Percentiles rank a stretch among this genome's conserved stretches.
Conservation (phyloP, 2,113 vertebrate genomes). For the Mastomys coucha region DNA sequence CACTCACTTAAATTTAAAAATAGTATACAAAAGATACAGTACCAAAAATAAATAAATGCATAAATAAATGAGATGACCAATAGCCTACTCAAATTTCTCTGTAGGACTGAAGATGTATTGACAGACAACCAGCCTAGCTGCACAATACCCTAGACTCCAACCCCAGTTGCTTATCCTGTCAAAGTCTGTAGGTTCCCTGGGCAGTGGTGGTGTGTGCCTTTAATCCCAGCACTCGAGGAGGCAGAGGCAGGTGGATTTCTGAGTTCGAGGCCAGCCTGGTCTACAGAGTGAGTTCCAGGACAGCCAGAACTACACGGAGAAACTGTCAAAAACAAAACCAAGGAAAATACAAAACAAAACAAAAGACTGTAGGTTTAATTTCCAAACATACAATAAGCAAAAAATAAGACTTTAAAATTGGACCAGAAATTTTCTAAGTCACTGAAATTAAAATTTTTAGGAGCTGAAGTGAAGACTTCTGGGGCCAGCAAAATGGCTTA, state of each 20-base stretch:
- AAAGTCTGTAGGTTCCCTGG: neutral
- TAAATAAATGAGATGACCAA: neutral
- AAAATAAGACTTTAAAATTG: neutral
- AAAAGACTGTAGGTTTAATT: neutral
- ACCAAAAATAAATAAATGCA: neutral
- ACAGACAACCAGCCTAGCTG: neutral
- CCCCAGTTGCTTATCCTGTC: neutral
- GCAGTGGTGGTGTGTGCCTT: too few species aligned
- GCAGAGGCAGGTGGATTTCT: too few species aligned
- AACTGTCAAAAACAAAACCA: too few species aligned
- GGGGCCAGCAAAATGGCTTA: neutral
- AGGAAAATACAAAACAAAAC: too few species aligned
- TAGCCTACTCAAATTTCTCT: neutral
- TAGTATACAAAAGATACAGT: neutral
- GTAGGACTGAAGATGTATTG: neutral
- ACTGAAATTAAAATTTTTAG: neutral
- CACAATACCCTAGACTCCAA: neutral
- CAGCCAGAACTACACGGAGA: too few species aligned
- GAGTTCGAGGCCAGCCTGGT: too few species aligned
- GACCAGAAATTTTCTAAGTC: neutral
- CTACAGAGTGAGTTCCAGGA: too few species aligned
- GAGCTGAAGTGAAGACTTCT: neutral
- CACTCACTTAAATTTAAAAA: neutral
- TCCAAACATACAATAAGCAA: neutral
- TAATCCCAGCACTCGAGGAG: too few species aligned